Evolutionary conservation across 2,797 vertebrate genomes (phyloP), one percentile per base, ranked within the genome.

Genomic region (Sebastes minor): DNA sequence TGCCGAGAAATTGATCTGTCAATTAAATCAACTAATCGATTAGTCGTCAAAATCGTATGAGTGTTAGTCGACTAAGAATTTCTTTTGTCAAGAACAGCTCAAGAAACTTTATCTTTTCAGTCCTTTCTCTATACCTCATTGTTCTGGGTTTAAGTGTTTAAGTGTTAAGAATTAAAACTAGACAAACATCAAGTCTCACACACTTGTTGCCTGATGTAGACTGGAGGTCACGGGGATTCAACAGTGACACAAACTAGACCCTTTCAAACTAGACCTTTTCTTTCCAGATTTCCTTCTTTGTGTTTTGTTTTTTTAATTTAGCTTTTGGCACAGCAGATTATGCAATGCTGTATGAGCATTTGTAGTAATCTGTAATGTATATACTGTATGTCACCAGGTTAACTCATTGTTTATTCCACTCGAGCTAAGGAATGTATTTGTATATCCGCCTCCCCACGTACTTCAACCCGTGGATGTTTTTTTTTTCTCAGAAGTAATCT

Each of bases 111-210:
- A 46, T 49, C 46, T 49, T 0, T 0, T 49, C 46, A 49, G 46
- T 49, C 18, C 46, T 53, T 13, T 81, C n/a, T 74, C 38, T 78
- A 10, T 60, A 35, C 73, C 18, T 20, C 35, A 20, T 75, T 79
- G 76, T 78, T 77, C 62, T 9, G 8, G 20, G 13, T 53, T 87
- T 76, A 79, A 61, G 71, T 57, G 71, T 90, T 83, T 75, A 56
- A 74, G 62, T 81, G 87, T 71, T 65, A 82, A 86, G 84, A 62
- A 69, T 35, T 61, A 53, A 63, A 82, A 84, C 49, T 14, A 76
- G 32, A 78, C 61, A 63, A 59, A 77, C 76, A 82, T 87, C 62
- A 13, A 11, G 67, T 91, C 66, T 70, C 86, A 83, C 73, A 30
- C 8, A 23, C 55, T 38, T 82, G 89, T 80, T 69, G 82, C 46